Base-by-base conservation (phyloP, 2,888 invertebrate species). In the Sipha maydis region DNA sequence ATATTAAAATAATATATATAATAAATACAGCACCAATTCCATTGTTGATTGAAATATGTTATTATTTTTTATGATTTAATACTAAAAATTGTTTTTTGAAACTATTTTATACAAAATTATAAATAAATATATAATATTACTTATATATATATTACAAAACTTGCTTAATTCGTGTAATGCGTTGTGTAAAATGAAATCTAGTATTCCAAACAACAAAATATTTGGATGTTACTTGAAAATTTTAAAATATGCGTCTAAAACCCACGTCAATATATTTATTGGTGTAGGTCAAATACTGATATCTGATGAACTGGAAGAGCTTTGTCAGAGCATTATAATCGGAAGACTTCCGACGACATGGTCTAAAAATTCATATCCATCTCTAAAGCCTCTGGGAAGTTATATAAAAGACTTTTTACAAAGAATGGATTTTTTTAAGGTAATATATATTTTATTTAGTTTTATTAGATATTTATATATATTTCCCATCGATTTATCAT, bases 321-420 rank as follows among this genome's bases (percentile, higher is more conserved):
- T 97, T 89, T 93, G 95, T 11, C 93, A 92, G 90, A 94, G 95
- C 71, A 94, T 98, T 91, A 92, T 96, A 80, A 93, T 95, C 28
- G 95, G 96, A 28, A 95, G 93, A 91, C 95, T 97, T 90, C 98
- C 98, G 0, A 93, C 93, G 3, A 94, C 95, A 90, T 98, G 98
- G 98, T 93, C 93, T 85, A 94, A 94, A 90, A 94, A 95, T 31
- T 97, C 98, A 0, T 98, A 98, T 92, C 97, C 97, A 0, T 97
- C 97, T 90, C 93, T 97, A 54, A 98, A 98, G 92, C 95, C 96
- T 0, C 93, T 98, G 41, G 95, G 96, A 1, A 95, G 96, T 91
- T 98, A 97, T 91, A 93, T 98, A 17, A 92, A 93, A 69, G 98
- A 98, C 92, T 95, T 98, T 90, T 92, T 95, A 76, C 69, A 71